phyloP scores from a whole-genome alignment of 2,113 vertebrate genomes.

The Melozone crissalis region DNA sequence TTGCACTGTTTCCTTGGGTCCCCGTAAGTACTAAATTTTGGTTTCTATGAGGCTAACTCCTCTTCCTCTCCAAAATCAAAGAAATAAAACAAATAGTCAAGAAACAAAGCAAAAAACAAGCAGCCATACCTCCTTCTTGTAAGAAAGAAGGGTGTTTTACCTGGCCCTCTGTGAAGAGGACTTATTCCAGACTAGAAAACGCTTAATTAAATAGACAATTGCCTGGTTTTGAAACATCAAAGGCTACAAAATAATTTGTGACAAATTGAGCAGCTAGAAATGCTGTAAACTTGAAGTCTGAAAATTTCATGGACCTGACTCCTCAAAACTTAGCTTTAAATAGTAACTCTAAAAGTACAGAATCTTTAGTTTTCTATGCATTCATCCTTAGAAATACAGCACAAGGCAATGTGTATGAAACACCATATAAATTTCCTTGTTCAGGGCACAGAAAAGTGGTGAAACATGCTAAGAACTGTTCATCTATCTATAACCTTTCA shows the following conservation, averaged over 20 bases:
- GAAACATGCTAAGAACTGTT: neutral
- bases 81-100: neutral
- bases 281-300: neutral
- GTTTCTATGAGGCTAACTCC: neutral
- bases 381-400: neutral
- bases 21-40: neutral
- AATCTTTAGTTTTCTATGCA: neutral
- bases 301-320: neutral
- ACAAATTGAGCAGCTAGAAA: neutral
- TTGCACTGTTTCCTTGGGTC: neutral
- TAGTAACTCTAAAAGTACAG: neutral
- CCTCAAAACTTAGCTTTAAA: neutral
- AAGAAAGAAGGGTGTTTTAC: neutral
- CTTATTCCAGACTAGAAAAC: neutral
- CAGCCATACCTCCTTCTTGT: neutral
- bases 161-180: neutral
- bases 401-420: rapidly evolving
- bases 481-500: neutral
- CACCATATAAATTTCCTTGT: neutral
- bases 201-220: neutral
- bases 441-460: neutral
- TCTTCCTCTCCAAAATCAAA: neutral
- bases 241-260: neutral
- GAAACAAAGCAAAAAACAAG: neutral
- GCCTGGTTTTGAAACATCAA: neutral